phyloP scores from a whole-genome alignment of 2,113 vertebrate species.

The Formicarius rufipectus region DNA sequence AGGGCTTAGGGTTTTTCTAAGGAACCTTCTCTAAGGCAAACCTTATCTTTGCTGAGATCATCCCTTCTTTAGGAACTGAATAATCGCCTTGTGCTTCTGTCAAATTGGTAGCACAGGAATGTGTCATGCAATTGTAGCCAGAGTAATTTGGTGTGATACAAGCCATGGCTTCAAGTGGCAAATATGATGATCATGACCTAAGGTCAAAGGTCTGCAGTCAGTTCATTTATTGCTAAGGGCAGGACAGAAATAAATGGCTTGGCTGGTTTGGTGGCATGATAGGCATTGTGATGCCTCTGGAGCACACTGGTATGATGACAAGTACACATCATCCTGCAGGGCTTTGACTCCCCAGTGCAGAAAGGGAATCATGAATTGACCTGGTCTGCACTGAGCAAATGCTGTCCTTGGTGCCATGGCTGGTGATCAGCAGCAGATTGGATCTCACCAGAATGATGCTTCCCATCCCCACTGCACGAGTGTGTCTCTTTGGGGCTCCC shows the following conservation, averaged over 20 bases:
- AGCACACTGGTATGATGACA: neutral
- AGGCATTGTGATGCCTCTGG: neutral
- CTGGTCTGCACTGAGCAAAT: neutral
- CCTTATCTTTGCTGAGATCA: constrained; percentile 53
- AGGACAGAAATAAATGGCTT: neutral
- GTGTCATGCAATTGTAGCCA: neutral
- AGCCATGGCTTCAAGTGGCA: neutral
- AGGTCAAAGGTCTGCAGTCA: neutral
- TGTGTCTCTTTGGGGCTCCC: neutral
- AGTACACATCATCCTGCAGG: neutral
- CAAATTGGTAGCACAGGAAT: neutral
- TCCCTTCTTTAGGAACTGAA: constrained; percentile 23
- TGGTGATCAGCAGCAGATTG: neutral
- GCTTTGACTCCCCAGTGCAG: neutral
- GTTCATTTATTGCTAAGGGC: neutral
- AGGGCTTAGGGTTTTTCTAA: neutral
- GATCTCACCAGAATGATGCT: neutral
- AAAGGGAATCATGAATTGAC: neutral
- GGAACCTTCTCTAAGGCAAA: constrained; percentile 29
- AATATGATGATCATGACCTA: neutral
- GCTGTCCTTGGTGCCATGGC: neutral
- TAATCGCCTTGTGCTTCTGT: neutral
- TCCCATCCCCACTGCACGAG: rapidly evolving
- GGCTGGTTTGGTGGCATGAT: neutral
- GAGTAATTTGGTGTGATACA: neutral